These are phyloP conservation scores for Colius striatus DNA, from an alignment of 2,113 vertebrate species.

Conservation along the genomic window DNA sequence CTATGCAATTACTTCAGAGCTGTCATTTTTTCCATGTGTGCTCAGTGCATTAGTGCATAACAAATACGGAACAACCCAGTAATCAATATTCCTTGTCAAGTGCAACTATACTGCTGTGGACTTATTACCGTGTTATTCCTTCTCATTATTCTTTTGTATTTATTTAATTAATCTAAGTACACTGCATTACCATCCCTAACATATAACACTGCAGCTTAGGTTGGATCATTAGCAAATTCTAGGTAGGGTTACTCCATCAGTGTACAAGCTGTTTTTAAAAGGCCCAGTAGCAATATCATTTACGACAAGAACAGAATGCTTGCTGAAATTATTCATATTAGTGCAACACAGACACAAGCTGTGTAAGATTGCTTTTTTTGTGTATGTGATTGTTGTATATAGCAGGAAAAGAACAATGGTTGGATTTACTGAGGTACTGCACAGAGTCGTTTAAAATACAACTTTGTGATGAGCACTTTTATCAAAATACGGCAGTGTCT, in stretches of 20 bases:
- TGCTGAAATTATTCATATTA: neutral
- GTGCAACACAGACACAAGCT: neutral
- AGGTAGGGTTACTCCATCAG: neutral
- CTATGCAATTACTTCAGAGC: slow-evolving; percentile 65
- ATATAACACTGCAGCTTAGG: neutral
- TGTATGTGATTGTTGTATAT: neutral
- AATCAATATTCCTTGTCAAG: slow-evolving; percentile 72
- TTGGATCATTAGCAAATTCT: neutral
- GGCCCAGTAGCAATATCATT: neutral
- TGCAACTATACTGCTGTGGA: slow-evolving; percentile 25
- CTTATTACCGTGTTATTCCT: slow-evolving; percentile 53
- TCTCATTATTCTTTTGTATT: slow-evolving; percentile 26
- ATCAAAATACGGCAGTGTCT: neutral
- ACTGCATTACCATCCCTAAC: neutral
- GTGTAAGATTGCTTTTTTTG: neutral
- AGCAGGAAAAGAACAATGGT: neutral
- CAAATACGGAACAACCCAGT: slow-evolving; percentile 25
- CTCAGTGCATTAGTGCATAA: slow-evolving; percentile 53
- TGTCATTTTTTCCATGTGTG: slow-evolving; percentile 38
- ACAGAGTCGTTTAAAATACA: neutral
- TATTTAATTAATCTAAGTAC: neutral
- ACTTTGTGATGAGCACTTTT: neutral
- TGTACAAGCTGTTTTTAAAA: neutral
- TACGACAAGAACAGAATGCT: neutral
- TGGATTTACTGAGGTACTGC: neutral